Conservation (phyloP, 2,113 vertebrate species). For the Coptodon rendalli region DNA sequence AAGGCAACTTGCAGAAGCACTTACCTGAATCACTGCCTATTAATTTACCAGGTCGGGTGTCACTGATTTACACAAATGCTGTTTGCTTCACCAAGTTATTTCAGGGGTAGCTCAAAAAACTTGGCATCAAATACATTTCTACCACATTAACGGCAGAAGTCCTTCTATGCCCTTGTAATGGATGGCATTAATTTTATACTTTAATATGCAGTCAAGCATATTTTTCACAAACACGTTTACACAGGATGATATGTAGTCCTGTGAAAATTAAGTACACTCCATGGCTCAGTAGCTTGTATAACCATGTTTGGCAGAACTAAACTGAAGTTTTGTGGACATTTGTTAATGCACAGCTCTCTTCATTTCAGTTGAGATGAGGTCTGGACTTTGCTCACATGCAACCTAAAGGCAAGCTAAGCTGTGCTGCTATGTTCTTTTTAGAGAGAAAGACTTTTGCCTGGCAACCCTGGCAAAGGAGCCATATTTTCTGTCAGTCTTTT, state of each 20-base stretch:
- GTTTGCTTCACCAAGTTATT: not conserved
- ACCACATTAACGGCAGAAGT: not conserved
- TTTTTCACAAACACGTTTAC: not conserved
- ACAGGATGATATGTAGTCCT: not conserved
- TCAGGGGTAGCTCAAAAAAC: conserved; percentile 4
- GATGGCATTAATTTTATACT: not conserved
- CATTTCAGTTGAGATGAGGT: not conserved
- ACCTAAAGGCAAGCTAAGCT: not conserved
- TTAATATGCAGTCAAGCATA: not conserved
- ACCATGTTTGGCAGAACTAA: fast-evolving
- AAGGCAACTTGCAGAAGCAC: not conserved
- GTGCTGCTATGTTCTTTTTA: not conserved
- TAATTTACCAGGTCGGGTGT: conserved; percentile 25
- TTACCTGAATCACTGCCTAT: not conserved
- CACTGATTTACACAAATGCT: conserved; percentile 4
- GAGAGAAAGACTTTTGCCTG: not conserved
- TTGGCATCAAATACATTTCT: not conserved
- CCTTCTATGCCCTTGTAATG: not conserved
- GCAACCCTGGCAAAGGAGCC: not conserved
- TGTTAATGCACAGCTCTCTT: not conserved
- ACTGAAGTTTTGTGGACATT: not conserved
- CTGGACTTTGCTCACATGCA: not conserved
- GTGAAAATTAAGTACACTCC: not conserved
- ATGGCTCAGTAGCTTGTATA: not conserved
- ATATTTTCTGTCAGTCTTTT: not conserved